phyloP scores from a whole-genome alignment of 2,888 invertebrate species.

The Sphinx pinastri region DNA sequence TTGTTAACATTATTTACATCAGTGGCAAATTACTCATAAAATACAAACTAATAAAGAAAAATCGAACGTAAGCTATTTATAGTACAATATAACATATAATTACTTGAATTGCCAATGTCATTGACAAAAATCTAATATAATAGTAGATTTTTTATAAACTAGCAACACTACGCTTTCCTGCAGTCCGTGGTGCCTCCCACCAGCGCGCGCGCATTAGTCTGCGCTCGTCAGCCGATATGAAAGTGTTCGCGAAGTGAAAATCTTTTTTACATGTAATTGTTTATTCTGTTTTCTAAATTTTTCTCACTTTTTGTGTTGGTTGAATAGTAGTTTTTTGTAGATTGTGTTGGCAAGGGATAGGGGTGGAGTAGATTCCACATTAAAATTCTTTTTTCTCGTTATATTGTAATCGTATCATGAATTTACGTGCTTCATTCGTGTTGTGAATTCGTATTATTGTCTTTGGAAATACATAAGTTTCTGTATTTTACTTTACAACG shows the following conservation, averaged over 20 bases:
- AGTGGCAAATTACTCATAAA: background rate
- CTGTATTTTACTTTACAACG: background rate
- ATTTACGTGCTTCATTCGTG: conserved; percentile 1
- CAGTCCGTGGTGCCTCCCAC: conserved; percentile 13
- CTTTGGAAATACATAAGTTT: background rate
- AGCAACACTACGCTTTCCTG: conserved; percentile 17
- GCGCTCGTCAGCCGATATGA: conserved; percentile 30
- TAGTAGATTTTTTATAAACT: conserved; percentile 3
- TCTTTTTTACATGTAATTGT: conserved; percentile 24
- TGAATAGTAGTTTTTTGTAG: conserved; percentile 7
- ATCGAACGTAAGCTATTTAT: background rate
- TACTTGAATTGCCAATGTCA: conserved; percentile 3
- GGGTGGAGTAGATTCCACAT: background rate
- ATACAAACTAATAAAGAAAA: background rate
- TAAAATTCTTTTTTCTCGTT: background rate
- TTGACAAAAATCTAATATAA: background rate
- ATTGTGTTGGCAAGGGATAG: conserved; percentile 3
- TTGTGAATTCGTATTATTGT: conserved; percentile 8
- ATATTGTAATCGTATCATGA: background rate
- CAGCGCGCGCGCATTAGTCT: conserved; percentile 28
- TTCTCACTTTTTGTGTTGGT: conserved; percentile 6
- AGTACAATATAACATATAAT: background rate
- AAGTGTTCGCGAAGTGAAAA: conserved; percentile 30
- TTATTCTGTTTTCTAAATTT: conserved; percentile 21
- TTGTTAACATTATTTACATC: too few species aligned